A percentile compares a stretch with the other conserved stretches of the same genome.
These are phyloP conservation scores for Cryptotermes secundus DNA, from an alignment of 1,140 invertebrate genomes.

Conservation along the genomic window DNA sequence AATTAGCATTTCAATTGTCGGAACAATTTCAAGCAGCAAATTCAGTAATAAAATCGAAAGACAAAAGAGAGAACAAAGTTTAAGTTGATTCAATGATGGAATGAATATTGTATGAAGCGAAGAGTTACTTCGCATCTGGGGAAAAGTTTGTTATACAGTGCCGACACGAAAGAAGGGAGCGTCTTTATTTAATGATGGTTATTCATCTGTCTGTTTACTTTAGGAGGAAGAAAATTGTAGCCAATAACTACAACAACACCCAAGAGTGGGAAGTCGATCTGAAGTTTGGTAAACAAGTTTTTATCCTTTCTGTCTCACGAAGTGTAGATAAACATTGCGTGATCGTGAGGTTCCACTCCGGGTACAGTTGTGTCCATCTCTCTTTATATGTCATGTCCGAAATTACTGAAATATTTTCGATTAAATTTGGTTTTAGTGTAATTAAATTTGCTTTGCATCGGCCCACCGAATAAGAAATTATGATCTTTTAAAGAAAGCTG, in stretches of 20 bases:
- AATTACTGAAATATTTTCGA: no score
- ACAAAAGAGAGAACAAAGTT: neutral
- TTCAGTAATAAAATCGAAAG: neutral
- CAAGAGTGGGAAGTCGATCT: neutral
- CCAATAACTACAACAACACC: neutral
- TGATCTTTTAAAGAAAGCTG: no score
- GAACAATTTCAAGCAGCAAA: neutral
- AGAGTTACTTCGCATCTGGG: neutral
- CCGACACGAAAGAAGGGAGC: no score
- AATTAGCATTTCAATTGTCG: neutral
- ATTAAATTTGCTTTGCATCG: no score
- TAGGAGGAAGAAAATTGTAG: neutral
- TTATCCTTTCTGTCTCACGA: no score
- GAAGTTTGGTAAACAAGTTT: no score
- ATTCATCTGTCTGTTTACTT: neutral
- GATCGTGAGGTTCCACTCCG: no score
- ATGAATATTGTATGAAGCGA: neutral
- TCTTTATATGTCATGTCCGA: no score
- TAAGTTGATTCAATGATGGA: neutral
- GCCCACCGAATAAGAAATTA: no score
- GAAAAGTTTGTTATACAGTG: neutral
- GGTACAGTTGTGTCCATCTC: no score
- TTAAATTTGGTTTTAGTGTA: no score
- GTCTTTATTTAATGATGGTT: neutral
- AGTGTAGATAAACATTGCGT: no score